Evolutionary conservation across 2,113 vertebrate species (phyloP).

Genomic region (Tragelaphus scriptus): DNA sequence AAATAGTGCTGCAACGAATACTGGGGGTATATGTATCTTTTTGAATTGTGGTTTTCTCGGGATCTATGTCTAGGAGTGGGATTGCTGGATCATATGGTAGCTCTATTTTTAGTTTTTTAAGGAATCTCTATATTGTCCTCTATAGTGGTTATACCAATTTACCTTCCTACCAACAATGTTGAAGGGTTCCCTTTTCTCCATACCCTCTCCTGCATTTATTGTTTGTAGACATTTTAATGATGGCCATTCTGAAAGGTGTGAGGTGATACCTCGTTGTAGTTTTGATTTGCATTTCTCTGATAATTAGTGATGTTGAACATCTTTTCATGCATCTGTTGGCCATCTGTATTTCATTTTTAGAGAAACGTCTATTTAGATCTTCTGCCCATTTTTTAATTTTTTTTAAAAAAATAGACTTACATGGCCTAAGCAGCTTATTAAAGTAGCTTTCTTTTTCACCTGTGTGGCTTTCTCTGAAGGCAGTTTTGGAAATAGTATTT

Average conservation of each 20-base stretch:
- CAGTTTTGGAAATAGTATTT: neutral
- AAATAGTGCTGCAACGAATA: neutral
- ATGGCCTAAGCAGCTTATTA: neutral
- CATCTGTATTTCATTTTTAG: neutral
- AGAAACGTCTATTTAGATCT: neutral
- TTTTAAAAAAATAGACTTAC: neutral
- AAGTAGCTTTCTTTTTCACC: neutral
- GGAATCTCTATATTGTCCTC: neutral
- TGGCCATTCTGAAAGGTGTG: neutral
- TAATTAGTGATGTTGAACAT: neutral
- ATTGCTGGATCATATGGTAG: neutral
- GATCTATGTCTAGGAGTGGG: neutral
- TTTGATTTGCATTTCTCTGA: neutral
- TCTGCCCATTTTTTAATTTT: neutral
- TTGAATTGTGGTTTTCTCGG: neutral
- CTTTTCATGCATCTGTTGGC: neutral
- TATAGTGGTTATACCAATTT: neutral
- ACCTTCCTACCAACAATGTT: neutral
- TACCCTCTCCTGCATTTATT: neutral
- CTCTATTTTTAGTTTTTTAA: neutral
- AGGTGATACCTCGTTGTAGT: neutral
- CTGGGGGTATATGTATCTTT: neutral
- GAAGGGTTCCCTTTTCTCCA: neutral
- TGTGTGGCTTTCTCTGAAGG: neutral
- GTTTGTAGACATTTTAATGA: neutral